A percentile compares a stretch with the other conserved stretches of the same genome.
phyloP scores from a whole-genome alignment of 2,888 invertebrate species.

The Isotomurus palustris region DNA sequence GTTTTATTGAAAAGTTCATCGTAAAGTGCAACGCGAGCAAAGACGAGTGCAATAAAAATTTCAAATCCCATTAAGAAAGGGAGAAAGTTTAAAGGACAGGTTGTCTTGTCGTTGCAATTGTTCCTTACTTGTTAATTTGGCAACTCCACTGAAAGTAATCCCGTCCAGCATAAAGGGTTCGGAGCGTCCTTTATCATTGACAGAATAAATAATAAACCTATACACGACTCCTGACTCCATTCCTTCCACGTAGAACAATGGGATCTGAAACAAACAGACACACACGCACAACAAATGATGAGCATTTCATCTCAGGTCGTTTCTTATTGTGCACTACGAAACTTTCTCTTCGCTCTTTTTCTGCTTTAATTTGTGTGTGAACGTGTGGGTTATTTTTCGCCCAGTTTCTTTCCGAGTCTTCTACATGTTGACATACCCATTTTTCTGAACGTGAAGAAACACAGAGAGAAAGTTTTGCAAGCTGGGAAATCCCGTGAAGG shows the following conservation, averaged over 20 bases:
- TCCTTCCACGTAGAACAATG: conserved; percentile 45
- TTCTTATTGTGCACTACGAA: too few relatives aligned
- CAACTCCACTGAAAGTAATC: conserved; percentile 77
- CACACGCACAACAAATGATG: too few relatives aligned
- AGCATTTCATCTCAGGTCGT: too few relatives aligned
- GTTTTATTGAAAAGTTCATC: neutral
- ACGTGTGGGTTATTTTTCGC: too few relatives aligned
- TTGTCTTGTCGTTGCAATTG: too few relatives aligned
- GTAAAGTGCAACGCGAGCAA: neutral
- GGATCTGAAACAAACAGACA: conserved; percentile 35
- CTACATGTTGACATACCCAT: too few relatives aligned
- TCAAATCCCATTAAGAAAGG: too few relatives aligned
- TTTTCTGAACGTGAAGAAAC: too few relatives aligned
- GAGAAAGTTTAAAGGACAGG: too few relatives aligned
- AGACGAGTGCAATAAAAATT: neutral
- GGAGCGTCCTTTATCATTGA: conserved; percentile 81
- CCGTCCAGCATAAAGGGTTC: conserved; percentile 78
- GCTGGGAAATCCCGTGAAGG: conserved; percentile 1
- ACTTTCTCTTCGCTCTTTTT: too few relatives aligned
- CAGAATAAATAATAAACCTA: conserved; percentile 70
- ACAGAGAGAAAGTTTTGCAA: neutral
- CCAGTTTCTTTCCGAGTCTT: too few relatives aligned
- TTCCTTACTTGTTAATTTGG: conserved; percentile 75
- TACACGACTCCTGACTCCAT: conserved; percentile 53
- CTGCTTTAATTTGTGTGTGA: too few relatives aligned